These are phyloP conservation scores for Poeciliopsis prolifica DNA, from an alignment of 2,113 vertebrate species.

Conservation along the genomic window DNA sequence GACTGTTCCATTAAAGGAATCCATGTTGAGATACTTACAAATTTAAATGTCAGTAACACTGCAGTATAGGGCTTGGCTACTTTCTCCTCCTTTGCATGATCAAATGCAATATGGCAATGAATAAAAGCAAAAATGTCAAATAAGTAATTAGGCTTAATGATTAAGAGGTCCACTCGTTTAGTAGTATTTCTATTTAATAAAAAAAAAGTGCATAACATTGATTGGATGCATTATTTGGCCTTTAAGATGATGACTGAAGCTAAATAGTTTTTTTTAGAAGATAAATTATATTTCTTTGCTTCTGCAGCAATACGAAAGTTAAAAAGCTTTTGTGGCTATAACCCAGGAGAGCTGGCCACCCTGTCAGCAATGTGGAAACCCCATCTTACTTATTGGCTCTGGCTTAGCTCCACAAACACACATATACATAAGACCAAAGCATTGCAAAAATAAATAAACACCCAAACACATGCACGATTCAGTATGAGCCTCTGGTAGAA, in stretches of 20 bases:
- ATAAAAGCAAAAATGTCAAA: constrained; percentile 31
- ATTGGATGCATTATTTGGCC: constrained; percentile 56
- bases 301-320: constrained; percentile 54
- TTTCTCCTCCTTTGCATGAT: constrained; percentile 2
- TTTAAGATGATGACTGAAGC: constrained; percentile 55
- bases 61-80: constrained; percentile 25
- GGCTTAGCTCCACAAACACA: constrained; percentile 50
- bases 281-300: constrained; percentile 52
- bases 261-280: constrained; percentile 45
- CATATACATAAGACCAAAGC: background rate
- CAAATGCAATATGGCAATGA: constrained; percentile 13
- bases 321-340: constrained; percentile 73
- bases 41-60: constrained; percentile 42
- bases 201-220: constrained; percentile 7
- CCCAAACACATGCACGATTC: background rate
- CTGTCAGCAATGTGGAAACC: constrained; percentile 63
- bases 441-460: background rate
- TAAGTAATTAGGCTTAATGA: constrained; percentile 30
- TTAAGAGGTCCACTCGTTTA: constrained; percentile 1
- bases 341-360: constrained; percentile 54
- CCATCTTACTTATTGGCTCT: constrained; percentile 69
- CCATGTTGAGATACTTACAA: constrained; percentile 59
- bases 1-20: constrained; percentile 63
- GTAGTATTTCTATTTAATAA: constrained; percentile 24
- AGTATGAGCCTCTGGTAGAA: too few relatives aligned